phyloP scores from a whole-genome alignment of 2,113 vertebrate genomes.

The Dicrurus megarhynchus region DNA sequence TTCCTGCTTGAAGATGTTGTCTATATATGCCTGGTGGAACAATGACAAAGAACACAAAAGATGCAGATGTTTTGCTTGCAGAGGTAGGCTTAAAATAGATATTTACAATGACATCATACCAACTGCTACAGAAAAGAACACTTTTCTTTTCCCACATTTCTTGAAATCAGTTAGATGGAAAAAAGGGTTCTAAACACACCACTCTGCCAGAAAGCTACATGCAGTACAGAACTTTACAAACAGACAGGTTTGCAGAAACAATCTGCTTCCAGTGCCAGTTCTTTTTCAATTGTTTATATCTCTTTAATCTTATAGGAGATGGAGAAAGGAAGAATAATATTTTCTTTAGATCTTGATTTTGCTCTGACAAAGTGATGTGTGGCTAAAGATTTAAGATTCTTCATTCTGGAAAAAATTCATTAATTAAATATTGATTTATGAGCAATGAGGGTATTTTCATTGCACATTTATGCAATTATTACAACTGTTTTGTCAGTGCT shows the following conservation, averaged over 20 bases:
- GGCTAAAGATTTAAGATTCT: not conserved
- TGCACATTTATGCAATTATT: not conserved
- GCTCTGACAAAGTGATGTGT: not conserved
- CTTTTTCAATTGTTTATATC: not conserved
- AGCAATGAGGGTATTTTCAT: not conserved
- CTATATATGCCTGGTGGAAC: slow-evolving; percentile 79
- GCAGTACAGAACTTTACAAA: not conserved
- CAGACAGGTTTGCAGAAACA: not conserved
- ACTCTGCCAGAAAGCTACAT: not conserved
- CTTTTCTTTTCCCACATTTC: not conserved
- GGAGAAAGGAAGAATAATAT: not conserved
- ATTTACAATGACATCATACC: not conserved
- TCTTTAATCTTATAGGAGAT: not conserved
- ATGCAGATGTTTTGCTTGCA: not conserved
- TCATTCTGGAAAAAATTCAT: not conserved
- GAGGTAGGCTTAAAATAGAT: not conserved
- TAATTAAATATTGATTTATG: not conserved
- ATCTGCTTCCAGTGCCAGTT: not conserved
- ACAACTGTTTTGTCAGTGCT: not conserved
- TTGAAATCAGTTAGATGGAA: not conserved
- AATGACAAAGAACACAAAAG: not conserved
- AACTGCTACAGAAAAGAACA: not conserved
- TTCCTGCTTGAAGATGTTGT: slow-evolving; percentile 79
- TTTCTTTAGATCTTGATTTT: not conserved
- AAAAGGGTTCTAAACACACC: not conserved